Conservation (phyloP, 2,113 vertebrate species). For the Thryonomys swinderianus region DNA sequence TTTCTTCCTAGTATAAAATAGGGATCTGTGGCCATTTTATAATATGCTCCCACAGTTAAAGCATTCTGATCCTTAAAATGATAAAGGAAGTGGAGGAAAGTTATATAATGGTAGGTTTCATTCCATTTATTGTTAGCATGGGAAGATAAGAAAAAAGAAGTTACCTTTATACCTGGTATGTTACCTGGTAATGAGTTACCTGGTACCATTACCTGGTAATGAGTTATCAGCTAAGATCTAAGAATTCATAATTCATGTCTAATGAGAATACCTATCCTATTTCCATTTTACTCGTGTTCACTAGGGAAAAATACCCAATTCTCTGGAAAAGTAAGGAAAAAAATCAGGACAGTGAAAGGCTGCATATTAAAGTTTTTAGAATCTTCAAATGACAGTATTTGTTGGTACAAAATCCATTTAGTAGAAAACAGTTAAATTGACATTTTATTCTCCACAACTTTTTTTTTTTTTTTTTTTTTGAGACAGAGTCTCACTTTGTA, state of each 20-base stretch:
- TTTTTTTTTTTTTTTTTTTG: too few relatives aligned
- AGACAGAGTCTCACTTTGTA: too few relatives aligned
- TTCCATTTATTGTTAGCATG: neutral
- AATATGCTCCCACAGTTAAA: neutral
- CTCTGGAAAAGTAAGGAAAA: neutral
- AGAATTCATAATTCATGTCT: neutral
- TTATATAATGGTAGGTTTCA: neutral
- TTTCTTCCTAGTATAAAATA: neutral
- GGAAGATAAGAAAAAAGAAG: neutral
- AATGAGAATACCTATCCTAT: neutral
- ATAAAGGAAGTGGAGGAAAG: too few relatives aligned
- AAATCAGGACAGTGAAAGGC: neutral
- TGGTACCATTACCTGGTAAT: too few relatives aligned
- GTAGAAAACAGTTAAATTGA: neutral
- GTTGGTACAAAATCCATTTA: constrained; percentile 4
- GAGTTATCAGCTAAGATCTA: neutral
- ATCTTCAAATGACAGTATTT: constrained; percentile 6
- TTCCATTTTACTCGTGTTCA: neutral
- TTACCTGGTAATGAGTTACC: neutral
- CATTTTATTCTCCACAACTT: neutral
- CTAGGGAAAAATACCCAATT: neutral
- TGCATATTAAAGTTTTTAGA: neutral
- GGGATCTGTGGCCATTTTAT: too few relatives aligned
- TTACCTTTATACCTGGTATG: neutral
- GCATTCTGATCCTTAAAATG: neutral